Conservation (phyloP, 2,113 vertebrate species). For the Alligator mississippiensis region DNA sequence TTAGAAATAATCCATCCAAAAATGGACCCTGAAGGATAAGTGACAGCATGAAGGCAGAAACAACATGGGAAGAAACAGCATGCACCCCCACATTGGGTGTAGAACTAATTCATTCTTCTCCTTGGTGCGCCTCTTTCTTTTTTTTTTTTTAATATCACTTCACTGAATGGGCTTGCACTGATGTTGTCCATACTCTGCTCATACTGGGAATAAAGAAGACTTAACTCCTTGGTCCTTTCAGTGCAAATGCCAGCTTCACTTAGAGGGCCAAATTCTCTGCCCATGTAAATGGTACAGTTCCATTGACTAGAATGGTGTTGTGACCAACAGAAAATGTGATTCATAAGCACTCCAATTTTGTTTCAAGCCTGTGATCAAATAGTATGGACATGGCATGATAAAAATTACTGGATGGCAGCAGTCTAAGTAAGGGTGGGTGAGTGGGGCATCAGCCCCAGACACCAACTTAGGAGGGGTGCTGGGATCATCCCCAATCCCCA, state of each 20-base stretch:
- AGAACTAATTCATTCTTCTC: background rate
- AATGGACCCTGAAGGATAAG: background rate
- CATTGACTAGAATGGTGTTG: fast-evolving
- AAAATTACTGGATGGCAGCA: background rate
- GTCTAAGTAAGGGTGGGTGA: no score
- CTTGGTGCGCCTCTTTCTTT: background rate
- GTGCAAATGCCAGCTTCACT: fast-evolving
- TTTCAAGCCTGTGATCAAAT: background rate
- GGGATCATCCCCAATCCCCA: no score
- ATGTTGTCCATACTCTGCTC: fast-evolving
- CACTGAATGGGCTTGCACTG: fast-evolving
- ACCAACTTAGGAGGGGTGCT: no score
- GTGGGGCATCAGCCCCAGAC: no score
- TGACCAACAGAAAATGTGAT: background rate
- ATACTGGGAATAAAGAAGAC: background rate
- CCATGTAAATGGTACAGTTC: fast-evolving
- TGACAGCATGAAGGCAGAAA: background rate
- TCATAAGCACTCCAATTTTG: background rate
- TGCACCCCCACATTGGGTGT: background rate
- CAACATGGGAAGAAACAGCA: background rate
- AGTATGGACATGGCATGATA: background rate
- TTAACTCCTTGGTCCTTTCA: background rate
- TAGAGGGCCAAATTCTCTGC: background rate
- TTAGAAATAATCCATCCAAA: background rate
- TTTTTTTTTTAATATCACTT: background rate